phyloP scores from a whole-genome alignment of 2,888 invertebrate species.

The Hymenopus coronatus region DNA sequence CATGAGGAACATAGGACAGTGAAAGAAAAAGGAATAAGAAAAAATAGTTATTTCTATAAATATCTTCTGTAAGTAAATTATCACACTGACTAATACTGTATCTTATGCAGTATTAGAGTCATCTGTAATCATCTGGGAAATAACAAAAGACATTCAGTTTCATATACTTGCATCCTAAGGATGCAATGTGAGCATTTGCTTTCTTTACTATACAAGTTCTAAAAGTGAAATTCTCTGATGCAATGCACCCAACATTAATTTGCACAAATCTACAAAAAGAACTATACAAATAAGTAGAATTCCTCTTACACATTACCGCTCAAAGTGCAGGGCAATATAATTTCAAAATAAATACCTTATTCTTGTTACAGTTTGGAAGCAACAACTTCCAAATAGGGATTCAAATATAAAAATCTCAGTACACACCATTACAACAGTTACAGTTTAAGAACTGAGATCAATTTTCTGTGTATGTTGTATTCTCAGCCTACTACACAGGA shows the following conservation, averaged over 20 bases:
- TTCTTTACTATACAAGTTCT: background rate
- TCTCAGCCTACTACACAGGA: background rate
- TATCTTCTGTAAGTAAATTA: conserved; percentile 7
- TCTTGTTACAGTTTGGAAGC: background rate
- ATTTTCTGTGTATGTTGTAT: background rate
- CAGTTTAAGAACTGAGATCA: background rate
- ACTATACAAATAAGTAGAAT: background rate
- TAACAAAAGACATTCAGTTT: background rate
- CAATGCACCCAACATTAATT: background rate
- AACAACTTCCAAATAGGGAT: background rate
- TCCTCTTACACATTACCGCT: background rate
- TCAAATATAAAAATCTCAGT: background rate
- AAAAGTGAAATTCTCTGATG: background rate
- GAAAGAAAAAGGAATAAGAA: background rate
- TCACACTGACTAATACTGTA: background rate
- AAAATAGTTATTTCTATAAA: background rate
- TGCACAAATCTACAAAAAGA: background rate
- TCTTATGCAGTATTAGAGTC: background rate
- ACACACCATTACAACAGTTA: background rate
- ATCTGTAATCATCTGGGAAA: background rate
- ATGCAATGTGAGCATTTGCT: background rate
- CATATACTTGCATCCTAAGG: background rate
- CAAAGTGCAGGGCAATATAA: background rate
- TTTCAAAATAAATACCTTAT: background rate
- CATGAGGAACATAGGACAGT: background rate